Evolutionary conservation across 2,113 vertebrate genomes (phyloP).

Genomic region (Camelus dromedarius): DNA sequence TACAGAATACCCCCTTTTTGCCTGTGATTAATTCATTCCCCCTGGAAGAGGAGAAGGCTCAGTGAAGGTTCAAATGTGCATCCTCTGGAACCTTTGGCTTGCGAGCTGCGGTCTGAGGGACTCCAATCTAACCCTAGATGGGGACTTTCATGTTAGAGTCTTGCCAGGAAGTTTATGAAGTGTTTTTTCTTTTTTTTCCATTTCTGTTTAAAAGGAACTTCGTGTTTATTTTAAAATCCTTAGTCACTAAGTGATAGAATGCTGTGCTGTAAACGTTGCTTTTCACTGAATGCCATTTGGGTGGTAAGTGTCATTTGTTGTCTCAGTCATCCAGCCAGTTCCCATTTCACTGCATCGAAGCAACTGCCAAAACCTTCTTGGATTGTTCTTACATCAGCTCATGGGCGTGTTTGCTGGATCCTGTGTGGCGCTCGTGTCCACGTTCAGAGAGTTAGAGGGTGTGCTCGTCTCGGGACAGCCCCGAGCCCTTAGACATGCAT

Average conservation of each 20-base stretch:
- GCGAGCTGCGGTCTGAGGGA: slow-evolving; percentile 48
- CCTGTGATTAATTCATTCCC: slow-evolving; percentile 82
- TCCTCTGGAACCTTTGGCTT: slow-evolving; percentile 28
- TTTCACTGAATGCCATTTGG: neutral
- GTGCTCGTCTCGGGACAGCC: neutral
- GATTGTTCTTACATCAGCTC: neutral
- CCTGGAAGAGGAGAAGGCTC: slow-evolving; percentile 74
- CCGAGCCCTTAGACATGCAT: neutral
- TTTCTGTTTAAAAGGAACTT: slow-evolving; percentile 78
- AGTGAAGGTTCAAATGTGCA: slow-evolving; percentile 73
- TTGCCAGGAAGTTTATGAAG: slow-evolving; percentile 69
- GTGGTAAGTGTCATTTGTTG: neutral
- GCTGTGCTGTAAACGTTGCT: neutral
- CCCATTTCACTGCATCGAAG: slow-evolving; percentile 19
- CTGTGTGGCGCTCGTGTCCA: neutral
- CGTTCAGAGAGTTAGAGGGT: neutral
- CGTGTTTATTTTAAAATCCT: slow-evolving; percentile 77
- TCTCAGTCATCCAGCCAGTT: neutral
- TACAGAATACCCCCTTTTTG: slow-evolving; percentile 78
- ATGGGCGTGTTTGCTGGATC: neutral
- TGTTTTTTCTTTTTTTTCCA: slow-evolving; percentile 59
- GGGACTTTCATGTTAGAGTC: slow-evolving; percentile 73
- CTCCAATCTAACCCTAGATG: slow-evolving; percentile 75
- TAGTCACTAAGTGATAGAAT: slow-evolving; percentile 73
- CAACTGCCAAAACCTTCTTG: neutral